Base-by-base conservation (phyloP, 2,797 vertebrate species). In the Falco biarmicus region DNA sequence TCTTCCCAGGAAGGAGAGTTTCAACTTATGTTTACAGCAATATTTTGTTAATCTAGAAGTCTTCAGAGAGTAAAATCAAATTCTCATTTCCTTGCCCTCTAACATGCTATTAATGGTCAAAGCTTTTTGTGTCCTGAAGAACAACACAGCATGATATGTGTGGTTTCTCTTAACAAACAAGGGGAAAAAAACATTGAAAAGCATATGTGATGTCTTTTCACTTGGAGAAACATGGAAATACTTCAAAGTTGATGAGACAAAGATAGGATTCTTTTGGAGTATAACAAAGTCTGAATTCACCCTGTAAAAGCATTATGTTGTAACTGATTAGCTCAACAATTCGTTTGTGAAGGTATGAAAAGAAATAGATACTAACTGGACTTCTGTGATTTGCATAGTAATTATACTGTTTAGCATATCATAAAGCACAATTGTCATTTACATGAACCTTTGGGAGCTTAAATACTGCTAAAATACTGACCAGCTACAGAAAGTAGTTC, bases 261-360 rank as follows among this genome's bases (percentile, higher is more conserved):
- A 84, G 43, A 51, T 1, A 50, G 10, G 28, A 74, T 39, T 15
- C 74, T 80, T 78, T 29, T 29, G 57, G 17, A 54, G 8, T 48
- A 87, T 5, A 71, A 90, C 92, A 89, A 95, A 92, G 45, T 10
- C 37, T 80, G 53, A 92, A 90, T 71, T 89, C 34, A 85, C 14
- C 16, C 70, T 74, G 63, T 39, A 89, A 91, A 91, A 76, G 39
- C 75, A 81, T 75, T 80, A 43, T 13, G 24, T 25, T 53, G 32
- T 74, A 92, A 90, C 37, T 80, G 65, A 92, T 85, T 59, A 77
- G 56, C 32, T 39, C 37, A 90, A 57, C 51, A 87, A 75, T 63
- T 79, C 5, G 50, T 34, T 74, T 70, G 51, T 77, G 61, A 92
- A 74, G 29, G 41, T 56, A 80, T 13, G 31, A 83, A 94, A 83